A percentile compares a stretch with the other conserved stretches of the same genome.
Conservation (phyloP, 1,140 invertebrate species). For the Reticulitermes speratus region DNA sequence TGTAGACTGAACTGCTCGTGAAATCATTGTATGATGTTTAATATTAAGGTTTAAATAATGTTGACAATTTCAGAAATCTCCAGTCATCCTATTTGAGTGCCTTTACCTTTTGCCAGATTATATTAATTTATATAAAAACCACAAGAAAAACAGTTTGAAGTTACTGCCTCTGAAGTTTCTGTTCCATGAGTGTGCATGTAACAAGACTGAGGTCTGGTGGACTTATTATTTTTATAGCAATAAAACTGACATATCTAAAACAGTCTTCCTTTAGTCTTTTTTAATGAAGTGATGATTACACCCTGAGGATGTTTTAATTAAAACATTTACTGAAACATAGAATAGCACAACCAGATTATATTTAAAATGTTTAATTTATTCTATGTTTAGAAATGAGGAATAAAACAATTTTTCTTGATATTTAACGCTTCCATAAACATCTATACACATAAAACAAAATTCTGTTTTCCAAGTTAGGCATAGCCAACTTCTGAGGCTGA, state of each 20-base stretch:
- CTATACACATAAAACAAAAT: no score
- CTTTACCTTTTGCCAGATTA: neutral
- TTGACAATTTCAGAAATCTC: neutral
- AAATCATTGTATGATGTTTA: neutral
- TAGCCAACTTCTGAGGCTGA: no score
- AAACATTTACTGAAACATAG: neutral
- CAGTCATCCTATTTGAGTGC: slow-evolving; percentile 10
- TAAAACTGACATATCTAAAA: neutral
- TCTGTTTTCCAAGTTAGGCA: no score
- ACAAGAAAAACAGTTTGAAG: neutral
- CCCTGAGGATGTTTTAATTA: neutral
- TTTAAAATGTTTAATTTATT: no score
- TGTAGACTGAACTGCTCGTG: neutral
- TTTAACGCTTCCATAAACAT: no score
- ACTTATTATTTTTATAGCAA: slow-evolving; percentile 15
- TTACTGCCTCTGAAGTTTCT: neutral
- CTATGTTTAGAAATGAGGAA: no score
- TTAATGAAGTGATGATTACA: neutral
- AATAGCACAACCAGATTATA: no score
- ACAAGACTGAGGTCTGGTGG: neutral
- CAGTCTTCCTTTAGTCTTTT: neutral
- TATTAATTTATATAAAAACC: neutral
- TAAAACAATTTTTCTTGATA: no score
- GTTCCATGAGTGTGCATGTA: neutral
- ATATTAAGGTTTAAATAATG: neutral